Base-by-base conservation (phyloP, 1,140 invertebrate genomes). In the Wiebesia pumilae region DNA sequence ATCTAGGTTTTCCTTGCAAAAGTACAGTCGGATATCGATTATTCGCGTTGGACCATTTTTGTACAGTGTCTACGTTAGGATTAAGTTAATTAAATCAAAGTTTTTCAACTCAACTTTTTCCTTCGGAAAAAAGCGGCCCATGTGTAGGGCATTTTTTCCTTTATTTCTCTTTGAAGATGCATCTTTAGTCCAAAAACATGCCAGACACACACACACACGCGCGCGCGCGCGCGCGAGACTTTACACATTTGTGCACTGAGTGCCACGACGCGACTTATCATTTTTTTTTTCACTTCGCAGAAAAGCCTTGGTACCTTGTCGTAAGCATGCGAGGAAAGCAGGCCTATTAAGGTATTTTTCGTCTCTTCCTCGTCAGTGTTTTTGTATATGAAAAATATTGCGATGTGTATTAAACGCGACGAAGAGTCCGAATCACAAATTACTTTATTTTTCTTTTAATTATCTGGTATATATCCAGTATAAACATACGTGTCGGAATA, bases 321-420 rank as follows among this genome's bases (percentile, higher is more conserved):
- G 85, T 83, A 87, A 87, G 86, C 86, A 87, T 87, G 81, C 83
- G 75, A 87, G 62, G 65, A 87, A 79, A 83, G 19, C 75, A 79
- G 85, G 80, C 81, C 73, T 83, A 83, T 78, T 54, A 81, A 85
- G 69, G 30, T 86, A 86, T 82, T 21, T 40, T 47, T 78, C 30
- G 10, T 79, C 47, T 78, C 30, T 81, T 82, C 54, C 38, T 86
- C 35, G 40, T 78, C 51, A 78, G 30, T 58, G 71, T 77, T 83
- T 79, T 86, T 82, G 27, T 82, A 78, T 62, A 82, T 82, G 33
- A 81, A 86, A 86, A 83, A 78, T 86, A 86, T 86, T 78, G 85
- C 62, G 82, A 86, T 65, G 54, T 77, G 40, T 86, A 82, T 86
- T 73, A 78, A 86, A 67, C 24, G 38, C 69, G 40, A 81, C 73